Percentiles rank a stretch among this genome's conserved stretches.
These are phyloP conservation scores for Bugula neritina DNA, from an alignment of 2,888 invertebrate genomes.

Conservation along the genomic window DNA sequence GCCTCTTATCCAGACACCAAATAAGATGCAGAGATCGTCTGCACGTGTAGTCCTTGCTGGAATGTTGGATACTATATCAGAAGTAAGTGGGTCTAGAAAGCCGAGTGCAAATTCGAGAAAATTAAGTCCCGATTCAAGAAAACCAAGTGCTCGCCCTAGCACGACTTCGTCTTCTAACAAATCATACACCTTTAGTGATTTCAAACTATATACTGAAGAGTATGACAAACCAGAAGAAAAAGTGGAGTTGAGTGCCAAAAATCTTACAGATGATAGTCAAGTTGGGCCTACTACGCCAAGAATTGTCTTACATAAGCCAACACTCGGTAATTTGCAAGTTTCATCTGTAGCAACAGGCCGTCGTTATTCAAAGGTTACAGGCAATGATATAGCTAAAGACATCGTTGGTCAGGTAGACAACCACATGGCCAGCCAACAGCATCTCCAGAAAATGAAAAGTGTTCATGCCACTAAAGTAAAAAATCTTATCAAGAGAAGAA, in stretches of 20 bases:
- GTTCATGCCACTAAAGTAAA: background rate
- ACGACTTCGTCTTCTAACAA: background rate
- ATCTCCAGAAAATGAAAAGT: background rate
- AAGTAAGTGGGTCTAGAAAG: background rate
- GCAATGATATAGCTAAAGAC: slow-evolving; percentile 5
- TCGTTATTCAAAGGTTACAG: background rate
- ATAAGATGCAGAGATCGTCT: background rate
- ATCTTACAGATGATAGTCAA: background rate
- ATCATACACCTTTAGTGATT: slow-evolving; percentile 14
- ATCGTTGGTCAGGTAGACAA: background rate
- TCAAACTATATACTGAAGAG: slow-evolving; percentile 9
- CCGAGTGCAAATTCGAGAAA: background rate
- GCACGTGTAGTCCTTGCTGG: background rate
- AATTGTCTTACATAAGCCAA: background rate
- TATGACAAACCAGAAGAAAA: slow-evolving; percentile 25
- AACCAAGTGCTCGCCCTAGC: slow-evolving; percentile 8
- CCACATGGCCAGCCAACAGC: background rate
- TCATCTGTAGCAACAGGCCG: background rate
- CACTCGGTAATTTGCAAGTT: background rate
- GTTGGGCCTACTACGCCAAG: background rate
- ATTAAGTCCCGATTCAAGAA: background rate
- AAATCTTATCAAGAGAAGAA: slow-evolving; percentile 1
- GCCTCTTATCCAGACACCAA: slow-evolving; percentile 5
- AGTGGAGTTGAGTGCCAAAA: background rate
- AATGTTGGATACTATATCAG: background rate